Conservation (phyloP, 1,140 invertebrate genomes). For the Drosophila miranda region DNA sequence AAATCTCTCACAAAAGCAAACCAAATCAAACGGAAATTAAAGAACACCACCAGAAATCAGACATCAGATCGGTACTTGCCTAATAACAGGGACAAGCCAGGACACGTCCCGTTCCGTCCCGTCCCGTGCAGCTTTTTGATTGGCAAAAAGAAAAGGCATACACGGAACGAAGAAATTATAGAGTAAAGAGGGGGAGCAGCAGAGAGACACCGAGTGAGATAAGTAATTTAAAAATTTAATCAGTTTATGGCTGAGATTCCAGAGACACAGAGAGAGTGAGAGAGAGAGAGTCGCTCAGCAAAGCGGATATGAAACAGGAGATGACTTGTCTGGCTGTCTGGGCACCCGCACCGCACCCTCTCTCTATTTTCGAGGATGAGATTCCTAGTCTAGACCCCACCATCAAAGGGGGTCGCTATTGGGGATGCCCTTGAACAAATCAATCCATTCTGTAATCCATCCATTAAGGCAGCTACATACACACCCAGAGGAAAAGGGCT, state of each 20-base stretch:
- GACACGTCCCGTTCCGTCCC: conserved; percentile 11
- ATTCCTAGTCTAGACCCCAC: too few species aligned
- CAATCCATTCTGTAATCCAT: too few species aligned
- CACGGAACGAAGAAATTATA: neutral
- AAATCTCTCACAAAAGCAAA: conserved; percentile 27
- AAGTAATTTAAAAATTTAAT: conserved; percentile 43
- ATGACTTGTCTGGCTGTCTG: conserved; percentile 55
- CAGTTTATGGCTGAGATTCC: conserved; percentile 24
- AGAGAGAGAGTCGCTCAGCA: conserved; percentile 15
- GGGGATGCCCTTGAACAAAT: too few species aligned
- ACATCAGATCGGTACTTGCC: conserved; percentile 18
- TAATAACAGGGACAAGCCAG: conserved; percentile 34
- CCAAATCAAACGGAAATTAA: conserved; percentile 40
- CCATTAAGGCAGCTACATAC: too few species aligned
- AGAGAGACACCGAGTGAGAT: neutral
- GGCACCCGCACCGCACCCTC: neutral
- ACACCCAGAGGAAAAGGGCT: too few species aligned
- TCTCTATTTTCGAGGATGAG: neutral
- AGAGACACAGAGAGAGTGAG: neutral
- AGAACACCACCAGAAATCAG: conserved; percentile 27
- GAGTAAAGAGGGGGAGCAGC: too few species aligned
- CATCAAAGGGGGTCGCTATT: too few species aligned
- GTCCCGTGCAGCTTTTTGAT: conserved; percentile 6
- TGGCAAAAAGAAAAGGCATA: neutral
- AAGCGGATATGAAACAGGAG: conserved; percentile 72